Percentiles rank a stretch among this genome's conserved stretches.
Evolutionary conservation across 1,140 invertebrate species (phyloP).

Genomic region (Tenebrio molitor): DNA sequence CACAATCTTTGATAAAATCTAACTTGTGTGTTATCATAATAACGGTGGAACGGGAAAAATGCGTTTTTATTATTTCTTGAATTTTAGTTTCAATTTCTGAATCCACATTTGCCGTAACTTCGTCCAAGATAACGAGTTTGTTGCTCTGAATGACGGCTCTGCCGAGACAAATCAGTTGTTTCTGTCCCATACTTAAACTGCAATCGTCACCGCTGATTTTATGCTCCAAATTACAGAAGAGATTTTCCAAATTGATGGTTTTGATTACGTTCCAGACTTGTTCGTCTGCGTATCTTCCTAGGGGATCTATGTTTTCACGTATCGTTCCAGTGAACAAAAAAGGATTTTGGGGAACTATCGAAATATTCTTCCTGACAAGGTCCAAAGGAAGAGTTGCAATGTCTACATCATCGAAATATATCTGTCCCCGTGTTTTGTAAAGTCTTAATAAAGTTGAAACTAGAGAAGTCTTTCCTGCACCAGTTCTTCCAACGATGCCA

Average conservation of each 20-base stretch:
- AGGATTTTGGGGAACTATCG: slow-evolving; percentile 90
- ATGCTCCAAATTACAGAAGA: slow-evolving; percentile 70
- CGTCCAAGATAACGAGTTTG: slow-evolving; percentile 63
- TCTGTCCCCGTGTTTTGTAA: slow-evolving; percentile 69
- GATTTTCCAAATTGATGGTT: slow-evolving; percentile 79
- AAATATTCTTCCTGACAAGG: slow-evolving; percentile 80
- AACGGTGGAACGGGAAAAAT: no score
- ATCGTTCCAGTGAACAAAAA: slow-evolving; percentile 87
- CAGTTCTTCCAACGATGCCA: slow-evolving; percentile 85
- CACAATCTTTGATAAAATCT: no score
- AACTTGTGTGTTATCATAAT: no score
- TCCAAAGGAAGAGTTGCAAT: slow-evolving; percentile 75
- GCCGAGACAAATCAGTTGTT: slow-evolving; percentile 70
- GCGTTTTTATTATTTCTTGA: no score
- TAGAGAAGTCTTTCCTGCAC: slow-evolving; percentile 87
- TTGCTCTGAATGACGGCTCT: slow-evolving; percentile 74
- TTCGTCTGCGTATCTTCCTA: slow-evolving; percentile 78
- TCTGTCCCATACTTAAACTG: slow-evolving; percentile 70
- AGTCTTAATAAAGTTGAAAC: slow-evolving; percentile 80
- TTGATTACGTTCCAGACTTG: slow-evolving; percentile 86
- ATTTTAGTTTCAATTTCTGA: slow-evolving; percentile 74
- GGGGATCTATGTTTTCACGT: slow-evolving; percentile 89
- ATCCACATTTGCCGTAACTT: slow-evolving; percentile 71
- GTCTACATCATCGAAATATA: slow-evolving; percentile 74
- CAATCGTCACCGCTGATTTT: slow-evolving; percentile 73